Evolutionary conservation across 2,888 invertebrate genomes (phyloP).

Genomic region (Capitulum mitella): DNA sequence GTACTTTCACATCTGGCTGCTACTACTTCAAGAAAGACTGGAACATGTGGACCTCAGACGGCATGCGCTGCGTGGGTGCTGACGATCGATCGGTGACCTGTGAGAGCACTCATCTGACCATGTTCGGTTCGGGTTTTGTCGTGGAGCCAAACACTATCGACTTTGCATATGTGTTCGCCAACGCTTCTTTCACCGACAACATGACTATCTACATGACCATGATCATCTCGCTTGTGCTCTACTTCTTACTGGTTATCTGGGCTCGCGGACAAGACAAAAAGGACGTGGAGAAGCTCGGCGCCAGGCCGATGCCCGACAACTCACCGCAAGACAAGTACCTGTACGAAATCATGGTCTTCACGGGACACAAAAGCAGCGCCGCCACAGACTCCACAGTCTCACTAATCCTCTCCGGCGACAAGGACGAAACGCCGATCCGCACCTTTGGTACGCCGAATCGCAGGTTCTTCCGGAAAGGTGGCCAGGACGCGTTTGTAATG

Average conservation of each 20-base stretch:
- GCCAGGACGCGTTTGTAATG: conserved; percentile 42
- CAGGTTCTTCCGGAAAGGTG: conserved; percentile 40
- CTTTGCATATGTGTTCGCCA: conserved; percentile 47
- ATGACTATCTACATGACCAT: conserved; percentile 47
- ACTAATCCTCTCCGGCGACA: conserved; percentile 41
- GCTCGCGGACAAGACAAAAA: conserved; percentile 45
- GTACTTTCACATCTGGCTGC: conserved; percentile 43
- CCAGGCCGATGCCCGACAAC: conserved; percentile 42
- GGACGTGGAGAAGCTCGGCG: conserved; percentile 39
- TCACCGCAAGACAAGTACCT: conserved; percentile 41
- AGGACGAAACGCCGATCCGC: conserved; percentile 40
- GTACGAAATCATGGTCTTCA: conserved; percentile 42
- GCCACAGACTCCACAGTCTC: conserved; percentile 42
- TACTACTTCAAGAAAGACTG: conserved; percentile 40
- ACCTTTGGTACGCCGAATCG: conserved; percentile 38
- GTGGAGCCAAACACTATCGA: conserved; percentile 48
- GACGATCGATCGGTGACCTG: conserved; percentile 29
- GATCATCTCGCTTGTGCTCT: conserved; percentile 43
- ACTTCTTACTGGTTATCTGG: conserved; percentile 44
- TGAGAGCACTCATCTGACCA: conserved; percentile 43
- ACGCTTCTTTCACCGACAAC: conserved; percentile 46
- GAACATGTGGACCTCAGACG: conserved; percentile 40
- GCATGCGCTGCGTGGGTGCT: conserved; percentile 35
- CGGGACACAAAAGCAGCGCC: conserved; percentile 41
- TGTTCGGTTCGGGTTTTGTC: conserved; percentile 47